Evolutionary conservation across 1,140 invertebrate genomes (phyloP).

Genomic region (Drosophila suzukii): DNA sequence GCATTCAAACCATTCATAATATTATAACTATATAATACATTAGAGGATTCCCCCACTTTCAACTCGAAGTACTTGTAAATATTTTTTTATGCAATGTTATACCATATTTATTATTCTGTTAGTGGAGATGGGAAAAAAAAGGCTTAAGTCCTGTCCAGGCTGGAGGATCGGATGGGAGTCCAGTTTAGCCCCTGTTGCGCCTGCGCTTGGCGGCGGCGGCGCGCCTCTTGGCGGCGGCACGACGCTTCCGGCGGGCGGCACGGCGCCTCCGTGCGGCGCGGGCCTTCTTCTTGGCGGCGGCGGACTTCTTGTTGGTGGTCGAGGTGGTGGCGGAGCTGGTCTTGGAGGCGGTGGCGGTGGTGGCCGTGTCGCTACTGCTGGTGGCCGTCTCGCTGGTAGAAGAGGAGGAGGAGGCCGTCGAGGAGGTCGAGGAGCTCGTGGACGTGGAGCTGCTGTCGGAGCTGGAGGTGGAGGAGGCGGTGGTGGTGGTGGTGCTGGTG

Average conservation of each 20-base stretch:
- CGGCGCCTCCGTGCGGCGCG: neutral
- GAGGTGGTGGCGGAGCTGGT: neutral
- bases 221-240: neutral
- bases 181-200: conserved; percentile 23
- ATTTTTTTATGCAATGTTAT: conserved; percentile 21
- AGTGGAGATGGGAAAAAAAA: conserved; percentile 17
- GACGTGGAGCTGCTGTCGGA: no score
- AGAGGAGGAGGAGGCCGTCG: neutral
- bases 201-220: conserved; percentile 2
- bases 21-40: no score
- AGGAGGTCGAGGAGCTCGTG: neutral
- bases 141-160: neutral
- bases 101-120: conserved; percentile 14
- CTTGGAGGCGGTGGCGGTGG: conserved; percentile 4
- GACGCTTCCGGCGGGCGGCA: conserved; percentile 3
- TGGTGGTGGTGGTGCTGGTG: neutral
- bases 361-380: neutral
- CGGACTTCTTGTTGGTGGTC: neutral
- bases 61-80: neutral
- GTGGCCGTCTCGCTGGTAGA: conserved; percentile 15
- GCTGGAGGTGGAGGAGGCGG: neutral
- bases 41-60: neutral
- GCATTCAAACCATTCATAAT: no score
- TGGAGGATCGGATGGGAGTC: neutral
- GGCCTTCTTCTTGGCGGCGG: conserved; percentile 8